Base-by-base conservation (phyloP, 2,113 vertebrate genomes). In the Setophaga petechia region DNA sequence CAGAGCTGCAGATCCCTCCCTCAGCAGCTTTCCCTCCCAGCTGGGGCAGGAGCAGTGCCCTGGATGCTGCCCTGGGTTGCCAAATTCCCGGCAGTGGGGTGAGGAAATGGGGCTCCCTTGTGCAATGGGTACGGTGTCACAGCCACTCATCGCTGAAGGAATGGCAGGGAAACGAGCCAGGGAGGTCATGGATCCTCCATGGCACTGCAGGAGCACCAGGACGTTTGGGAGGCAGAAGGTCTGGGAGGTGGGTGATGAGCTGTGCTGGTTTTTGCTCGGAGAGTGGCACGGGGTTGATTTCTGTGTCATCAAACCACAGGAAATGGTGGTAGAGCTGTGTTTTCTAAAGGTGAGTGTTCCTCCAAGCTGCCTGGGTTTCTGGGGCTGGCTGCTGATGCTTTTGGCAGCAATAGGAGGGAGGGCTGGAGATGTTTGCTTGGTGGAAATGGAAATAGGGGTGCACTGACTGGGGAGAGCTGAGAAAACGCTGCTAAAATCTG, bases 261-360 rank as follows among this genome's bases (percentile, higher is more conserved):
- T 23, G 65, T 2, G 61, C 57, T 57, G 33, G 0, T 15, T 74
- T 74, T 31, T 39, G 49, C 41, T 49, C 8, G 6, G 17, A 20
- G 68, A 0, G 0, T 1, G 35, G 35, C 41, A 15, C 39, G 12
- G 65, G 57, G 0, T 24, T 19, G 16, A 7, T 54, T n/a, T 43
- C 43, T 20, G 43, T 25, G 35, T 5, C 52, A 15, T 8, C n/a
- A 6, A 30, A 30, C 10, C 73, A 18, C 1, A 1, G 59, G 49
- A 30, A 81, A n/a, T 6, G 63, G 25, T 21, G 72, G 1, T 3
- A 23, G 25, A 20, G 37, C 10, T 33, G 13, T n/a, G 13, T 61
- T 87, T 79, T 63, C 69, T 44, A 1, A 33, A 78, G 52, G 49
- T n/a, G 18, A 21, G 8, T 6, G 44, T 17, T 84, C 39, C 33